A percentile compares a stretch with the other conserved stretches of the same genome.
Conservation (phyloP, 1,140 invertebrate species). For the Drosophila bocki region DNA sequence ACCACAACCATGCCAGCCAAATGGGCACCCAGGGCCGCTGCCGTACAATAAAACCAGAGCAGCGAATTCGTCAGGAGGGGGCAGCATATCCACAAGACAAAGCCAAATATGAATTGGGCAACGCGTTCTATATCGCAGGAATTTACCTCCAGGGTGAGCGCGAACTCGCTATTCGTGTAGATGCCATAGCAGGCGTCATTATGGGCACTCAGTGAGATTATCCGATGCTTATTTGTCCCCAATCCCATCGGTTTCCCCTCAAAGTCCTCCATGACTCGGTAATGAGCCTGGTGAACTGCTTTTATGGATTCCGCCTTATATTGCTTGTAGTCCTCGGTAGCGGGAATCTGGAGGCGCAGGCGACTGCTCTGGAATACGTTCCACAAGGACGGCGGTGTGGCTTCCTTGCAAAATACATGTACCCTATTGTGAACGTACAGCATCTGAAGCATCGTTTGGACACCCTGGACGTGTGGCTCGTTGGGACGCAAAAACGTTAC, state of each 20-base stretch:
- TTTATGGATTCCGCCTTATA: conserved; percentile 1
- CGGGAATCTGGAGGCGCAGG: not conserved
- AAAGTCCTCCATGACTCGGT: not conserved
- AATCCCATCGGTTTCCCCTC: not conserved
- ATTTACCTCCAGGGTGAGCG: not conserved
- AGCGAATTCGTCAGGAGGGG: not conserved
- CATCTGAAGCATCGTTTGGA: conserved; percentile 8
- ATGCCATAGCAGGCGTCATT: conserved; percentile 8
- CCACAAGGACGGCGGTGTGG: not conserved
- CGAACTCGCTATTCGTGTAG: not conserved
- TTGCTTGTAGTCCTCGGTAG: conserved; percentile 5
- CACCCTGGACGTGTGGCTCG: conserved; percentile 14
- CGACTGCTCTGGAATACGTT: conserved; percentile 30
- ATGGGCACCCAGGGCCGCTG: conserved; percentile 18
- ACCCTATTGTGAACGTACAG: conserved; percentile 15
- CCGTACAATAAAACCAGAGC: not conserved
- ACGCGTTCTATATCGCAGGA: conserved; percentile 7
- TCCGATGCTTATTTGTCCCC: not conserved
- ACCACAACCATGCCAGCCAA: not conserved
- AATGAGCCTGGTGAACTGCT: not conserved
- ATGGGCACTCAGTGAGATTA: not conserved
- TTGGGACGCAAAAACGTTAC: conserved; percentile 35
- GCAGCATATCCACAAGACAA: conserved; percentile 1
- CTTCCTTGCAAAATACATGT: conserved; percentile 34
- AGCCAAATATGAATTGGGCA: conserved; percentile 2